Evolutionary conservation across 64 coral and sea anemone genomes (phyloP), one percentile per base, ranked within the genome.

Genomic region (Cladopsammia gracilis): DNA sequence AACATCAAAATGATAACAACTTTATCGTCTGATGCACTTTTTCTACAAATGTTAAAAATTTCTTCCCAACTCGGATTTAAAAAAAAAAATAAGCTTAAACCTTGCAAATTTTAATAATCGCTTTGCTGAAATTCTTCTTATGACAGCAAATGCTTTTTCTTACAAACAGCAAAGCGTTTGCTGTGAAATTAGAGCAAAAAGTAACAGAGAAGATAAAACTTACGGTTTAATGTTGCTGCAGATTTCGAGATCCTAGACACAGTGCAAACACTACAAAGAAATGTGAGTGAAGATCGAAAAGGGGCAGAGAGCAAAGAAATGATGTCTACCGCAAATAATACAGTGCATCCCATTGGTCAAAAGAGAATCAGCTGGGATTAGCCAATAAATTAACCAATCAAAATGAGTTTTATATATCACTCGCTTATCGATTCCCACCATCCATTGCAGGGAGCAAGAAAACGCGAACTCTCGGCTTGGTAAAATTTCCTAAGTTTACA

Each of bases 391-490:
- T 15, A 74, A 58, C 89, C 89, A 84, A 91, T 91, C 89, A 91
- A 10, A 64, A 50, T 23, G 12, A 13, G 0, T 52, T 0, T 91
- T 91, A 84, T 58, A 43, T 84, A 4, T 13, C 3, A 3, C 7
- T 10, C 16, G 34, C n/a, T 23, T 8, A 44, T 20, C 4, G 13
- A n/a, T 48, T 83, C 89, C 89, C 89, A 71, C 42, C 34, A 75
- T 47, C 56, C 89, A 73, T 83, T 83, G 89, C 78, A 91, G 45
- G 48, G 44, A 82, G 56, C 20, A 61, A 74, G 78, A 75, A 82
- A 46, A 22, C 19, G 11, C 64, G 9, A 64, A 34, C 0, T 20
- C 13, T n/a, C 22, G 24, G 49, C 44, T 4, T 11, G 5, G 24
- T 18, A 14, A 44, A 47, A 42, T 54, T 78, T 43, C 56, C 14